Percentiles rank a stretch among this genome's conserved stretches.
Evolutionary conservation across 1,140 invertebrate species (phyloP).

Genomic region (Aethina tumida): DNA sequence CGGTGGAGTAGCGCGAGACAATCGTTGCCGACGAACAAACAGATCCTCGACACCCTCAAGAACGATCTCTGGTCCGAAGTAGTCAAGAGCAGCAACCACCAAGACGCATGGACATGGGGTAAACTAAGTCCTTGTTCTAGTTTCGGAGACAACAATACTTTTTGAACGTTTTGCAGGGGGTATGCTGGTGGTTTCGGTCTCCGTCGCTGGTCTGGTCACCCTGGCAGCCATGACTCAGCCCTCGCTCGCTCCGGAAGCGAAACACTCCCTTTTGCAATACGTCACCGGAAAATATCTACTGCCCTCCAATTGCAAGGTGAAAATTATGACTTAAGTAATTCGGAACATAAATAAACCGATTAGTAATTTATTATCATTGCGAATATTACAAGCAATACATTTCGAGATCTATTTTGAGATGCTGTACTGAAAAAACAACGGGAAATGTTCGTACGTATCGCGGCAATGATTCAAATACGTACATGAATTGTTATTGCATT

Average conservation of each 20-base stretch:
- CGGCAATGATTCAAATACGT: too few species aligned
- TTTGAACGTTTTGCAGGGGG: slow-evolving; percentile 51
- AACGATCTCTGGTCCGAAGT: slow-evolving; percentile 77
- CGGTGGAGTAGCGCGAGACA: slow-evolving; percentile 68
- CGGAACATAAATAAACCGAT: too few species aligned
- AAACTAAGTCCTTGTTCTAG: slow-evolving; percentile 23
- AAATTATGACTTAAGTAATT: too few species aligned
- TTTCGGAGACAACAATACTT: too few species aligned
- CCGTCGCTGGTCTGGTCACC: slow-evolving; percentile 73
- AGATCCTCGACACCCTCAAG: slow-evolving; percentile 64
- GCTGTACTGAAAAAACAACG: too few species aligned
- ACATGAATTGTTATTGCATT: too few species aligned
- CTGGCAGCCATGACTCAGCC: slow-evolving; percentile 80
- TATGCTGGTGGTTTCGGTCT: slow-evolving; percentile 78
- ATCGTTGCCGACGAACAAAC: slow-evolving; percentile 67
- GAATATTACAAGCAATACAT: too few species aligned
- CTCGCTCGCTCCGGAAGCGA: slow-evolving; percentile 72
- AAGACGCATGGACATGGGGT: slow-evolving; percentile 84
- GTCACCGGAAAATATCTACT: slow-evolving; percentile 85
- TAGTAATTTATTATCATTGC: too few species aligned
- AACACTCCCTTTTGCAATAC: slow-evolving; percentile 80
- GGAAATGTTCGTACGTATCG: too few species aligned
- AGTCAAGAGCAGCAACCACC: slow-evolving; percentile 75
- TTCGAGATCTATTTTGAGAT: too few species aligned
- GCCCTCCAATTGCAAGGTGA: slow-evolving; percentile 67